Evolutionary conservation across 2,113 vertebrate genomes (phyloP), one percentile per base, ranked within the genome.

Genomic region (Sminthopsis crassicaudata): DNA sequence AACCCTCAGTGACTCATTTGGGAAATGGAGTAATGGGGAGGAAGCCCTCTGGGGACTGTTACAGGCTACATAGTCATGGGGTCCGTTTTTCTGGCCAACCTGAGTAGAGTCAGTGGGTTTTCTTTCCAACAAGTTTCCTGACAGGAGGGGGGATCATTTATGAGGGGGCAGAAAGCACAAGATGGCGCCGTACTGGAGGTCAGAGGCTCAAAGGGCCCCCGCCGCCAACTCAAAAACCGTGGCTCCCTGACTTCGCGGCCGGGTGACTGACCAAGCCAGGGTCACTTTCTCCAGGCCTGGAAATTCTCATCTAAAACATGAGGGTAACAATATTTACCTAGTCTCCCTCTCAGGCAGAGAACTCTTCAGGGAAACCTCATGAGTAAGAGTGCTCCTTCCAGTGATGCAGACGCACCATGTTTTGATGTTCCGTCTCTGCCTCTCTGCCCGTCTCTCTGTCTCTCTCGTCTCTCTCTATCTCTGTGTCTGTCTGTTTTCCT

Each of bases 351-450:
- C 23, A 23, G 67, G 30, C 2, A 50, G 36, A 55, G 67, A 48
- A 57, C 52, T 11, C 92, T 95, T 93, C 92, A 36, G 93, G 60
- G 94, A 95, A 96, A 11, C 89, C 48, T 57, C 25, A 60, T 30
- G 10, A 60, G 25, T 7, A 54, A 22, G 53, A 54, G 50, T 23
- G 4, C 22, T 54, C 53, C 53, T 22, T 54, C 3, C 23, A 23
- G 27, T 30, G 57, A 30, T 60, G 10, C 57, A 30, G 27, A 26
- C 30, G 27, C 57, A 60, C 57, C 30, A 60, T 27, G 0, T 3
- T 30, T 60, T 60, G 55, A 30, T 60, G 27, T 51, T 51, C 57
- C 30, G 25, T 57, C 25, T 57, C 55, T 57, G 50, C 10, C 50
- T 51, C 50, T 51, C 48, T 48, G 48, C n/a, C n/a, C n/a, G 6